Conservation (phyloP, 1,140 invertebrate genomes). For the Agrypnia vestita region DNA sequence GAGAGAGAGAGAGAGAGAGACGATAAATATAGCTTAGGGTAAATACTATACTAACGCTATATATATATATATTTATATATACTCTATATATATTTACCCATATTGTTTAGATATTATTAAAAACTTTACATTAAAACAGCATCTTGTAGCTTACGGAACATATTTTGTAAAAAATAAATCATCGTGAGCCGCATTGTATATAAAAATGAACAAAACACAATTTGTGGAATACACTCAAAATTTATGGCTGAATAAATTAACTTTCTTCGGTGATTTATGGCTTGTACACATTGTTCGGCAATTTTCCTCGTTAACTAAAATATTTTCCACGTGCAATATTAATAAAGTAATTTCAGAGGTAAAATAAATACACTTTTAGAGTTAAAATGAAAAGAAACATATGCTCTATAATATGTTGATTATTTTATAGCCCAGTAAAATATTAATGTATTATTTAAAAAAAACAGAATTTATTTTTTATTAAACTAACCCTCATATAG, state of each 20-base stretch:
- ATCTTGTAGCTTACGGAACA: neutral
- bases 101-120: no score
- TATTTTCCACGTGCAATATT: neutral
- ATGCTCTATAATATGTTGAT: neutral
- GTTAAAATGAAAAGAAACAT: neutral
- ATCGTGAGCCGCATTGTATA: neutral
- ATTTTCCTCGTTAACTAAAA: constrained; percentile 22
- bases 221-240: constrained; percentile 19
- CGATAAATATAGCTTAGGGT: no score
- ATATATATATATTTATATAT: no score
- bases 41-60: no score
- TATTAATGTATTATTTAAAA: no score
- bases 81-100: no score
- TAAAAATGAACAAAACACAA: neutral
- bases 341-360: constrained; percentile 4
- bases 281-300: constrained; percentile 22
- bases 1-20: no score
- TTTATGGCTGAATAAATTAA: constrained; percentile 37
- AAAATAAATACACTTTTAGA: neutral
- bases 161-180: constrained; percentile 15
- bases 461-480: no score
- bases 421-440: no score
- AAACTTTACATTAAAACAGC: neutral
- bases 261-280: constrained; percentile 13
- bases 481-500: no score